These are phyloP conservation scores for Chydorus sphaericus DNA, from an alignment of 2,888 invertebrate species.

Conservation along the genomic window DNA sequence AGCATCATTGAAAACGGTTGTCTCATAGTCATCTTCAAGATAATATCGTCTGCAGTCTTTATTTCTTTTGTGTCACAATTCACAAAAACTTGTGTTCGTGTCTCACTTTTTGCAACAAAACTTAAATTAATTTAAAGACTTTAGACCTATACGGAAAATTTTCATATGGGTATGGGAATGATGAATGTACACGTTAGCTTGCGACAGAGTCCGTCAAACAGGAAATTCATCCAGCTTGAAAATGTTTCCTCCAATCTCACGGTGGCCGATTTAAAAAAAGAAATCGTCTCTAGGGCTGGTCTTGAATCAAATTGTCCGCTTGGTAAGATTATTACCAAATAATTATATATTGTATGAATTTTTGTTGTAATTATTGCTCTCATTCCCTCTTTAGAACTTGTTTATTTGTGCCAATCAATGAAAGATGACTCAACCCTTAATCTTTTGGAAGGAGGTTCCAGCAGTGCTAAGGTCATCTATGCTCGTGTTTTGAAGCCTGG, in stretches of 20 bases:
- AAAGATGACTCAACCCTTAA: not conserved
- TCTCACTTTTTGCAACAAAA: too few relatives aligned
- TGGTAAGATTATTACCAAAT: not conserved
- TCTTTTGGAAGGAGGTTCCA: not conserved
- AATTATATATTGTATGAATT: not conserved
- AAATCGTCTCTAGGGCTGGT: not conserved
- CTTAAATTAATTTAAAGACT: too few relatives aligned
- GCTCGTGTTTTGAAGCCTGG: not conserved
- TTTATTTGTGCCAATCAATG: not conserved
- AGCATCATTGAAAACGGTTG: too few relatives aligned
- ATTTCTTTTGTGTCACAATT: too few relatives aligned
- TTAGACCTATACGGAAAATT: too few relatives aligned
- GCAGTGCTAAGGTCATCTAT: not conserved
- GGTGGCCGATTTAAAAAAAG: not conserved
- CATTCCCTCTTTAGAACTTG: not conserved
- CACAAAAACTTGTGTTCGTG: too few relatives aligned
- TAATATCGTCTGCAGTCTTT: too few relatives aligned
- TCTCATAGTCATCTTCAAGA: too few relatives aligned
- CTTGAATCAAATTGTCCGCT: not conserved
- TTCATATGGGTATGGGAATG: not conserved
- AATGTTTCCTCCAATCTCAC: not conserved
- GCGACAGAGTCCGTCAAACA: not conserved
- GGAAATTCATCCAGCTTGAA: not conserved
- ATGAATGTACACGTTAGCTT: not conserved
- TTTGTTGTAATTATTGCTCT: not conserved